phyloP scores from a whole-genome alignment of 35 echinoderm and acorn worm genomes.

The Chiridota heheva region DNA sequence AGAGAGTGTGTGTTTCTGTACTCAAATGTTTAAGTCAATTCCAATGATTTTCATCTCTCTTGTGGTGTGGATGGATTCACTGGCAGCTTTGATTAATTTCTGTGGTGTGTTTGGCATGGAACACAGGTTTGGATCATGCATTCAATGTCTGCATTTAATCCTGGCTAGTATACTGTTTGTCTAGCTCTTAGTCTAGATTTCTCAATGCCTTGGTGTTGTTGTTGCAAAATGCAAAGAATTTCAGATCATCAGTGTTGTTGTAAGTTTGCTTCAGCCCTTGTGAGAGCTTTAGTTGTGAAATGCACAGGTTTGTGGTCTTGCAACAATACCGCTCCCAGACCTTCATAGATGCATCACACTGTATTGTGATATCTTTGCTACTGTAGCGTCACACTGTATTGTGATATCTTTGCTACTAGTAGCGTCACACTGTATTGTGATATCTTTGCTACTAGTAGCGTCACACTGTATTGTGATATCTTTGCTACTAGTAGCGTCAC shows the following conservation, averaged over 20 bases:
- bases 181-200: too few species aligned
- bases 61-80: constrained; percentile 16
- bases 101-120: constrained; percentile 28
- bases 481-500: too few species aligned
- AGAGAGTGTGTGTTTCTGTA: constrained; percentile 23
- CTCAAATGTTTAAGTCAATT: constrained; percentile 35
- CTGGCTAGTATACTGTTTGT: too few species aligned
- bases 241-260: constrained; percentile 36
- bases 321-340: constrained; percentile 21
- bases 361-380: background rate
- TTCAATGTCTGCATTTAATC: constrained; percentile 33
- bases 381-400: too few species aligned
- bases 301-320: constrained; percentile 41
- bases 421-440: too few species aligned
- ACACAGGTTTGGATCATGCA: constrained; percentile 26
- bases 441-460: too few species aligned
- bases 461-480: too few species aligned
- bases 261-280: constrained; percentile 42
- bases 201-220: constrained; percentile 35
- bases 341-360: constrained; percentile 46
- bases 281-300: constrained; percentile 39
- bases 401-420: too few species aligned
- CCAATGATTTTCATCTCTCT: constrained; percentile 33
- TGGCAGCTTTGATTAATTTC: constrained; percentile 30
- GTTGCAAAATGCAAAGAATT: background rate